phyloP scores from a whole-genome alignment of 2,113 vertebrate species.

The Chelonoidis abingdonii region DNA sequence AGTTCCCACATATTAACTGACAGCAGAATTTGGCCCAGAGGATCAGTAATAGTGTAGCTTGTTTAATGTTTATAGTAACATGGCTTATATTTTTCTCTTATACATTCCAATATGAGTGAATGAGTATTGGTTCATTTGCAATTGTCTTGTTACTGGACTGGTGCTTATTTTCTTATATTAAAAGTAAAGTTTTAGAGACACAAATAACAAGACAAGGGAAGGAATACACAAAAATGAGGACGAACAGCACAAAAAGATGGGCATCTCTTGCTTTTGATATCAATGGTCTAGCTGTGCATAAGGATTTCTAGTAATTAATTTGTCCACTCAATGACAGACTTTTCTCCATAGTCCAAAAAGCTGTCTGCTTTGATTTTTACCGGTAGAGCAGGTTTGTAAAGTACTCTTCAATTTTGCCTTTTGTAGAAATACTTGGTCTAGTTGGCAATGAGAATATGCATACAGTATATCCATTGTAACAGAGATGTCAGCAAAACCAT shows the following conservation, averaged over 20 bases:
- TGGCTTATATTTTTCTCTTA: background rate
- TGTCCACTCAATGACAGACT: background rate
- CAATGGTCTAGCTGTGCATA: background rate
- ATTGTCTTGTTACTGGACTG: background rate
- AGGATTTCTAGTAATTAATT: background rate
- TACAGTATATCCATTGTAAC: background rate
- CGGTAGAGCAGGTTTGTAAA: background rate
- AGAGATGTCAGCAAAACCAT: accelerated
- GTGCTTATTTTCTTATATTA: background rate
- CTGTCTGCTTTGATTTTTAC: background rate
- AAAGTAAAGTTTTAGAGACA: too few species aligned
- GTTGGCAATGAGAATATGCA: background rate
- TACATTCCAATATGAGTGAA: background rate
- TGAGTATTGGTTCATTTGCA: background rate
- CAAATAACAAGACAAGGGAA: background rate
- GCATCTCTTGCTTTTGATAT: background rate
- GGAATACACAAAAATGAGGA: background rate
- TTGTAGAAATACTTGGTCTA: background rate
- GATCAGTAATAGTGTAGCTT: background rate
- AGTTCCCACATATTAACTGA: background rate
- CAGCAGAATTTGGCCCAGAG: background rate
- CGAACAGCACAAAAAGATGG: background rate
- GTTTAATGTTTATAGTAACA: background rate
- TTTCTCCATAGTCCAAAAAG: background rate
- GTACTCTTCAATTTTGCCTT: background rate